A percentile compares a stretch with the other conserved stretches of the same genome.
phyloP scores from a whole-genome alignment of 2,797 vertebrate species.

The Tokudaia tokunoshimensis region DNA sequence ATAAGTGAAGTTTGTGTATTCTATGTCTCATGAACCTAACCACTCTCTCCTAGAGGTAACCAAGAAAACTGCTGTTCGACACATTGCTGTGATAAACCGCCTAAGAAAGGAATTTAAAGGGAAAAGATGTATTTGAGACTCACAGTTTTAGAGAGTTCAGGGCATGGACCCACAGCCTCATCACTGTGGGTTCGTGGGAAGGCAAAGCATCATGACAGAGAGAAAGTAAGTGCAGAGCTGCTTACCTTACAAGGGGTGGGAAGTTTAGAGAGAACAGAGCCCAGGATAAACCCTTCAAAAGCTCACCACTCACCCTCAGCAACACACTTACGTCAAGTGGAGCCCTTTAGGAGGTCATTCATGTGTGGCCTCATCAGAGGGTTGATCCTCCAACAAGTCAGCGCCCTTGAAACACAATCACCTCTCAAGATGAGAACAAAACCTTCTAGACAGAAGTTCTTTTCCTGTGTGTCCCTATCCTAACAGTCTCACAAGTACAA shows the following conservation, averaged over 20 bases:
- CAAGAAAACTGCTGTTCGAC: background rate
- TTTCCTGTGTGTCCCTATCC: background rate
- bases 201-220: too few relatives aligned
- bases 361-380: background rate
- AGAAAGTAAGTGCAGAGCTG: background rate
- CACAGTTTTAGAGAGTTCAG: background rate
- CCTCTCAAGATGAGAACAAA: background rate
- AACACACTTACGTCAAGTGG: background rate
- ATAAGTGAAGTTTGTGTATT: too few relatives aligned
- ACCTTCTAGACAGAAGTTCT: background rate
- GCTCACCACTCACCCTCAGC: background rate
- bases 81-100: background rate
- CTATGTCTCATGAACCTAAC: too few relatives aligned
- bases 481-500: background rate
- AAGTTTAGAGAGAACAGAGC: background rate
- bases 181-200: background rate
- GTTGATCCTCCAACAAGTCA: background rate
- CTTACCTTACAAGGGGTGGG: background rate
- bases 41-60: background rate
- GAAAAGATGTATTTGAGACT: background rate
- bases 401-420: background rate
- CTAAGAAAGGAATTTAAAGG: background rate
- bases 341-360: background rate
- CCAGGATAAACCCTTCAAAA: background rate
- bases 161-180: background rate